Evolutionary conservation across 2,113 vertebrate species (phyloP), one percentile per base, ranked within the genome.

Genomic region (Lepus timidus): DNA sequence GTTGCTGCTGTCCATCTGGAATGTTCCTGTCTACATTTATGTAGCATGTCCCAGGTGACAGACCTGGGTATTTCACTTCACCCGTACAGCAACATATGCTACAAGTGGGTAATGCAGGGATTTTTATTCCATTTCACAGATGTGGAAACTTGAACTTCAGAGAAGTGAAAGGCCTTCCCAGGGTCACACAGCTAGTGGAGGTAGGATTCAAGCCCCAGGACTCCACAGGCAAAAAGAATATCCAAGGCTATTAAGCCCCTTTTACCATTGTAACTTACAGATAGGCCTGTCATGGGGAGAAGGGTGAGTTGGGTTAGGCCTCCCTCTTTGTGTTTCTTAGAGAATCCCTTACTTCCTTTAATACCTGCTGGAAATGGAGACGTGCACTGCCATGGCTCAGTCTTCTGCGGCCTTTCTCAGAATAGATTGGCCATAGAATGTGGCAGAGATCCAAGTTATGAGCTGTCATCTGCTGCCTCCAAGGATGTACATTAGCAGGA

Each of bases 91-190:
- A 96, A 6, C 61, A 62, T 93, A 23, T 62, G 9, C 39, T 91
- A 27, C 31, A 74, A 20, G 7, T 75, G 51, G 52, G 6, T 51
- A 85, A 74, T 13, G 51, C 36, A 85, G 44, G 27, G n/a, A 89
- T 78, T 91, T 95, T 82, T 91, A 79, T 71, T 31, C 58, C 11
- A 3, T 90, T 93, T 90, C 29, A 78, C 31, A 88, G 62, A 44
- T 16, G 1, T 9, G 25, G 39, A 96, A 67, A 25, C 58, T 78
- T 67, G 80, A 75, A n/a, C 75, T 75, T 90, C n/a, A 58, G 79
- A 96, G 65, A 79, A 82, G 17, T 93, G 8, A 88, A 73, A 1
- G 90, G 62, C 23, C 52, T 93, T 92, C 61, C 70, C 31, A 51
- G 44, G 51, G 65, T 91, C 33, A 61, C 7, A 87, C 39, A 88